phyloP scores from a whole-genome alignment of 2,888 invertebrate species.

The Volucella zonaria region DNA sequence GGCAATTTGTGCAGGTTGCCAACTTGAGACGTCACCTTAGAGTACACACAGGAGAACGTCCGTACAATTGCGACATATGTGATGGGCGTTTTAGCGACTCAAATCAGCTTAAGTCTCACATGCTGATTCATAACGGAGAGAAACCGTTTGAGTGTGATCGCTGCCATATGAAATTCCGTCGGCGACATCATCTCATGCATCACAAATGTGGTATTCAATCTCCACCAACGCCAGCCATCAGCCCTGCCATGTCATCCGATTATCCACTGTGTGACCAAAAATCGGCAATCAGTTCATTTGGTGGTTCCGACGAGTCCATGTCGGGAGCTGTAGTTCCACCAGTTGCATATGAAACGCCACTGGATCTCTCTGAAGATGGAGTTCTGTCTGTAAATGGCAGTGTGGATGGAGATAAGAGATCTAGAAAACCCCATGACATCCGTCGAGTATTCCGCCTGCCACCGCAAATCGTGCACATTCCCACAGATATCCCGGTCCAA shows the following conservation, averaged over 20 bases:
- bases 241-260: slow-evolving; percentile 80
- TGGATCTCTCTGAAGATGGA: slow-evolving; percentile 83
- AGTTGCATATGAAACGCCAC: slow-evolving; percentile 80
- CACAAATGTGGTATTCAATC: slow-evolving; percentile 88
- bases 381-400: slow-evolving; percentile 79
- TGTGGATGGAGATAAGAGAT: slow-evolving; percentile 78
- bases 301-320: slow-evolving; percentile 80
- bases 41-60: slow-evolving; percentile 95
- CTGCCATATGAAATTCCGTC: slow-evolving; percentile 91
- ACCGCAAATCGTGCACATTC: slow-evolving; percentile 81
- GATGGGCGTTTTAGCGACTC: slow-evolving; percentile 94
- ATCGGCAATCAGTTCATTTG: slow-evolving; percentile 79
- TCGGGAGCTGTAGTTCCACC: slow-evolving; percentile 50
- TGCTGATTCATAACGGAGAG: slow-evolving; percentile 94
- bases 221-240: slow-evolving; percentile 80
- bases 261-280: slow-evolving; percentile 79
- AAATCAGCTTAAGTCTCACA: slow-evolving; percentile 95
- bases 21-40: slow-evolving; percentile 93
- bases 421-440: slow-evolving; percentile 84
- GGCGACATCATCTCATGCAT: slow-evolving; percentile 93
- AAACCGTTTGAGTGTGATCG: slow-evolving; percentile 93
- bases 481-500: slow-evolving; percentile 87
- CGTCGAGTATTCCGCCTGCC: slow-evolving; percentile 83
- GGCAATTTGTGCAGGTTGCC: slow-evolving; percentile 96
- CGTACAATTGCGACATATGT: slow-evolving; percentile 94